Base-by-base conservation (phyloP, 2,113 vertebrate genomes). In the Paratilapia polleni region DNA sequence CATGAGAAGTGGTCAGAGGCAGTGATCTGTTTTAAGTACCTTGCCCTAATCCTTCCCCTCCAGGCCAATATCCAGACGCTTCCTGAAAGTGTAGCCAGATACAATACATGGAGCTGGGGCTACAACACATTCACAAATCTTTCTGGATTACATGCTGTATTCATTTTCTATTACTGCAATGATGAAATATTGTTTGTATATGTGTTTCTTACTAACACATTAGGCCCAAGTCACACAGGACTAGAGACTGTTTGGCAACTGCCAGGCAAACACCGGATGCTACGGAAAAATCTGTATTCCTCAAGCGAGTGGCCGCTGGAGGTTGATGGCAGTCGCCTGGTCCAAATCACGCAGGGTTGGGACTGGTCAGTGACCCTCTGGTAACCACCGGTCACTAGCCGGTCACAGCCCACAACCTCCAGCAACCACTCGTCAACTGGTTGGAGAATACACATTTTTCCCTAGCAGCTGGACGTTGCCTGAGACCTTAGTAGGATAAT, bases 1-100 rank as follows among this genome's bases (percentile, higher is more conserved):
- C 26, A 19, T n/a, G 20, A 73, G 75, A 83, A 54, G 75, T 60
- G 82, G 66, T 62, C 26, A 56, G 47, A 81, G 77, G 70, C 24
- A 4, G 28, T 57, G 68, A 78, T 88, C 80, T 68, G 36, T 85
- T 92, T 82, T 73, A 90, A 86, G 80, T 85, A 87, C 84, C 43
- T 79, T 81, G 77, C 77, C 62, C 63, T 86, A 90, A 89, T 93
- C 91, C 68, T 57, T 81, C 66, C 83, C 87, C 78, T 83, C 43
- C 54, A 89, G 75, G 81, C 80, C 82, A 89, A 86, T 38, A 87
- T 52, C 74, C 77, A 86, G 74, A 91, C 76, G 59, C 59, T 80
- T 68, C 15, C 57, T 43, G 24, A 86, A 84, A 88, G 83, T 49
- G 63, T 63, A 87, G 66, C 41, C 52, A 76, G 60, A 84, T 77